Base-by-base conservation (phyloP, 2,888 invertebrate genomes). In the Synanthedon formicaeformis region DNA sequence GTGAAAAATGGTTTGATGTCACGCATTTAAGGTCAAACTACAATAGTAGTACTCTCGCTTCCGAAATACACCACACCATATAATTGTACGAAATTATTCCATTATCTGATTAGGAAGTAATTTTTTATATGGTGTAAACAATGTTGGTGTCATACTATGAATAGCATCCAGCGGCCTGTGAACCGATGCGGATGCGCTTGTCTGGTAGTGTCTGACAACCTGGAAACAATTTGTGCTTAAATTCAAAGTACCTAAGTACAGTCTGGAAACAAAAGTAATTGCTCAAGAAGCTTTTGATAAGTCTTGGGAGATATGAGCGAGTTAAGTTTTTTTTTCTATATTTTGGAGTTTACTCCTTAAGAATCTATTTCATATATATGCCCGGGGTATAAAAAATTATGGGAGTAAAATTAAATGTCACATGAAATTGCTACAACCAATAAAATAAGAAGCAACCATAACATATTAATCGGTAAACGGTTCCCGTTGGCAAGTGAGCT, bases 51-150 rank as follows among this genome's bases (percentile, higher is more conserved):
- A 23, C 56, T 50, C 50, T 41, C 16, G 45, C 52, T 56, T 52
- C 52, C 45, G 16, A 61, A 64, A 64, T 58, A 56, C 34, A 5
- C 55, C 52, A 40, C 50, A 54, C 53, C 58, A 52, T 55, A 51
- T 58, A 62, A 62, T 64, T 60, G 56, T 61, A 50, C 53, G 51
- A 56, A 64, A 70, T 65, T 57, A 63, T 60, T 58, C 58, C 53
- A 67, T 74, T 76, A 80, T 82, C 77, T 67, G 78, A 81, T 80
- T 78, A 79, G 84, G 83, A 84, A 81, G 81, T 73, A 58, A 73
- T 79, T 72, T 75, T 73, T 75, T 51, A 54, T 52, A n/a, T 13
- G 27, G 27, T n/a, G 40, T 12, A 50, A 50, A 50, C 40, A 50
- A 50, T 40, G 50, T 16, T 59, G 52, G 54, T 64, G 64, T 57